Evolutionary conservation across 1,140 invertebrate genomes (phyloP), one percentile per base, ranked within the genome.

Genomic region (Drosophila malerkotliana): DNA sequence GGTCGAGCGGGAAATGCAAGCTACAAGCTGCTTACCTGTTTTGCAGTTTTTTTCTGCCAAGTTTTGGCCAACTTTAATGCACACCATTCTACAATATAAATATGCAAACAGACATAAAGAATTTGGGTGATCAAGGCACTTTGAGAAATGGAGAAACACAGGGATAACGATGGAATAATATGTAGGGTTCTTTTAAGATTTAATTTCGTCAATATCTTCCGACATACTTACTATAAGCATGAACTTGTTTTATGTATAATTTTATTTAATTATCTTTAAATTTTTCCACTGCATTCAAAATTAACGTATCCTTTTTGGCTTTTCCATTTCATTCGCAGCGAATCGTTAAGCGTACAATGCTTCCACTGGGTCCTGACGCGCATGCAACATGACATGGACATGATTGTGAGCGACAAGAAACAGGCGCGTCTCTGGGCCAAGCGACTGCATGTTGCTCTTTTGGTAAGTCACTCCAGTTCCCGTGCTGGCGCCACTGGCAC

Each of bases 331-430:
- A 62, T 76, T 81, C 68, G 49, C 91, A 97, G 96, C 91, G 97
- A 98, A 93, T 98, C 97, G 7, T 94, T 98, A 93, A 96, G 96
- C n/a, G 95, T 97, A 0, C 94, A 96, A 60, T 95, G 95, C 64
- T 99, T 99, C 92, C 97, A 99, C 92, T 97, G 97, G 91, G 95
- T 99, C 4, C 97, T 99, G 93, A 96, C 96, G 77, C 95, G 98
- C 92, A 94, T 99, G 93, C 96, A 98, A 84, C 95, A 95, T 68
- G 98, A 97, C 92, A 95, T 96, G 88, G 98, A 98, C 87, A 96
- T 96, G 94, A 96, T 98, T 85, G 62, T 85, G 78, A 94, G 94
- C 7, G 97, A 98, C 79, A 98, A 98, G 91, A 97, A 97, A 85
- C 98, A 97, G 90, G 94, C 95, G 55, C 92, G 93, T 12, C 90